Conservation (phyloP, 1,140 invertebrate species). For the Polypedilum vanderplanki region DNA sequence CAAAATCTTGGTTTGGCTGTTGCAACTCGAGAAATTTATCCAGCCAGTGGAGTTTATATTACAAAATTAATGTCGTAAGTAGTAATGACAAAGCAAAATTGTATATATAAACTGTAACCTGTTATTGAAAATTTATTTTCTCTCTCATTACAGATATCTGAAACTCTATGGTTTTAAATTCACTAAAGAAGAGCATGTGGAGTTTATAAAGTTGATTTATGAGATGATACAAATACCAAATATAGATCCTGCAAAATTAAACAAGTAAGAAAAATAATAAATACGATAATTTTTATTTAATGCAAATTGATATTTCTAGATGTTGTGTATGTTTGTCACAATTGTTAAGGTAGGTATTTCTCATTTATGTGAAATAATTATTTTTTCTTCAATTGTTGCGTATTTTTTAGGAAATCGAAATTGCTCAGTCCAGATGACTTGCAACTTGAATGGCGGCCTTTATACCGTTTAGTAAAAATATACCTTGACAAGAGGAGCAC, state of each 20-base stretch:
- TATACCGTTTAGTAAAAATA: constrained; percentile 62
- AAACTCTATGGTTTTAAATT: constrained; percentile 79
- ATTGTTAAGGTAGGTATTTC: not conserved
- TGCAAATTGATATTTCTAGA: not conserved
- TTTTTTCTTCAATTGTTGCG: constrained; percentile 31
- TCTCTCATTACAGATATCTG: constrained; percentile 60
- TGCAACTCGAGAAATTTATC: constrained; percentile 50
- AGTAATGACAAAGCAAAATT: not conserved
- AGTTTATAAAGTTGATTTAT: constrained; percentile 77
- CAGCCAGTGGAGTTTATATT: constrained; percentile 49
- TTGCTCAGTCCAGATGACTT: constrained; percentile 73
- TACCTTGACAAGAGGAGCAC: constrained; percentile 45
- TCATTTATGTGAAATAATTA: not conserved
- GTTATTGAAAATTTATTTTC: constrained; percentile 30
- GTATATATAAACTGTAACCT: not conserved
- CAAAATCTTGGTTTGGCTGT: constrained; percentile 51
- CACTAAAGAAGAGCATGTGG: constrained; percentile 82
- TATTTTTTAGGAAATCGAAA: constrained; percentile 61
- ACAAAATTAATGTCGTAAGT: constrained; percentile 48
- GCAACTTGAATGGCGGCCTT: constrained; percentile 74
- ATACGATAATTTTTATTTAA: constrained; percentile 43
- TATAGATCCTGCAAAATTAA: constrained; percentile 64
- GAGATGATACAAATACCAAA: constrained; percentile 69
- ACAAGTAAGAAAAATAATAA: constrained; percentile 56
- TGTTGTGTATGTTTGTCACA: not conserved